A percentile compares a stretch with the other conserved stretches of the same genome.
phyloP scores from a whole-genome alignment of 1,140 invertebrate genomes.

The Hylaeus volcanicus region DNA sequence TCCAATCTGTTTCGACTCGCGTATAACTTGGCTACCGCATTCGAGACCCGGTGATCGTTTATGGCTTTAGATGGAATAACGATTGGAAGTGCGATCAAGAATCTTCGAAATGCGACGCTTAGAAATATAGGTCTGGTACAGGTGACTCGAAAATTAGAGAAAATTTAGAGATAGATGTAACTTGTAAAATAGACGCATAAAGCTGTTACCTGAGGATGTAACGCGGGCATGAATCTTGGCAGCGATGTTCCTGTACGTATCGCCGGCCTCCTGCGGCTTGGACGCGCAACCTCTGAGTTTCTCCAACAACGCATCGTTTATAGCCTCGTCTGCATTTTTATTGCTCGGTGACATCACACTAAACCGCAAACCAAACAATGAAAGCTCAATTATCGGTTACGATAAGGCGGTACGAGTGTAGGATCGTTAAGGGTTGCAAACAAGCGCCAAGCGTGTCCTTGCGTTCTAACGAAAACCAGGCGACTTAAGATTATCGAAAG shows the following conservation, averaged over 20 bases:
- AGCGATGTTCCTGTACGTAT: conserved; percentile 79
- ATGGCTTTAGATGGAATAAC: conserved; percentile 1
- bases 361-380: conserved; percentile 53
- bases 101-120: no score
- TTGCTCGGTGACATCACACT: conserved; percentile 72
- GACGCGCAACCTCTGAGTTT: conserved; percentile 70
- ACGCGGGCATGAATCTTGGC: conserved; percentile 81
- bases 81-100: not conserved
- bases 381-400: conserved; percentile 40
- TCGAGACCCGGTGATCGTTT: conserved; percentile 11
- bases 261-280: conserved; percentile 79
- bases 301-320: conserved; percentile 75
- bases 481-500: conserved; percentile 1
- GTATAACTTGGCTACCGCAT: conserved; percentile 52
- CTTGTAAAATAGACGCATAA: not conserved
- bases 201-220: conserved; percentile 80
- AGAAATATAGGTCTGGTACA: no score
- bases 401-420: not conserved
- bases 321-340: conserved; percentile 71
- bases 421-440: conserved; percentile 8
- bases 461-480: conserved; percentile 1
- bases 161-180: not conserved
- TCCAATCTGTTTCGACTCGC: conserved; percentile 49
- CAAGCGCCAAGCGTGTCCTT: conserved; percentile 11
- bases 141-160: no score